Evolutionary conservation across 2,888 invertebrate species (phyloP).

Genomic region (Chamaedrilus cognettii): DNA sequence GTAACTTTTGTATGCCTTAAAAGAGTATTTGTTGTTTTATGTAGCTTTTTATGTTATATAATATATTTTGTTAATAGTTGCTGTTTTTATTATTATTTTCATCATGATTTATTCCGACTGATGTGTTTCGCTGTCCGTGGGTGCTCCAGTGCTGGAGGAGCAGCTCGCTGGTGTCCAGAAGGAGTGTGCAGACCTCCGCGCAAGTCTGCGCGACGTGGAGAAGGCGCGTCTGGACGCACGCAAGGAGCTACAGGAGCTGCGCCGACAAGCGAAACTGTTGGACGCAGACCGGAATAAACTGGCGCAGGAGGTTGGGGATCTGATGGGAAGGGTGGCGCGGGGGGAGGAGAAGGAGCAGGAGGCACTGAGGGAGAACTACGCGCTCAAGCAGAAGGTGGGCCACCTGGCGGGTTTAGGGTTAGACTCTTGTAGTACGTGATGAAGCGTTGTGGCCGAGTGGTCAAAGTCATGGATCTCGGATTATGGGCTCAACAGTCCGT

Average conservation of each 20-base stretch:
- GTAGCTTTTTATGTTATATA: too few relatives aligned
- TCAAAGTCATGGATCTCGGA: too few relatives aligned
- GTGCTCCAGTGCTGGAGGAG: conserved; percentile 71
- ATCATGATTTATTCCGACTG: too few relatives aligned
- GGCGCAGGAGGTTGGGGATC: conserved; percentile 56
- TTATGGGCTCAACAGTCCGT: too few relatives aligned
- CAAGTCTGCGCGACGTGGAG: conserved; percentile 73
- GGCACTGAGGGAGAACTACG: conserved; percentile 55
- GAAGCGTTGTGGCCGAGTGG: too few relatives aligned
- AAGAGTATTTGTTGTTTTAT: too few relatives aligned
- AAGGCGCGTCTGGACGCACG: conserved; percentile 72
- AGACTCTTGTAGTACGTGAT: too few relatives aligned
- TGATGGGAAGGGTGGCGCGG: conserved; percentile 53
- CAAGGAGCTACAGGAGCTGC: conserved; percentile 68
- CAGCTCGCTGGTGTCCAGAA: conserved; percentile 73
- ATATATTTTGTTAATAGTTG: too few relatives aligned
- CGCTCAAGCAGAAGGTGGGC: conserved; percentile 61
- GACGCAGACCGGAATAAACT: conserved; percentile 58
- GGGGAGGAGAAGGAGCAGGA: conserved; percentile 61
- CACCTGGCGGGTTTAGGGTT: too few relatives aligned
- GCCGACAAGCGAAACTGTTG: conserved; percentile 57
- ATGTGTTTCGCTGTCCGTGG: too few relatives aligned
- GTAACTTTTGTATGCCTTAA: too few relatives aligned
- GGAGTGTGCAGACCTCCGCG: conserved; percentile 76
- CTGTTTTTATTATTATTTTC: too few relatives aligned